Evolutionary conservation across 2,888 invertebrate genomes (phyloP).

Genomic region (Paralinhomoeus sp.): DNA sequence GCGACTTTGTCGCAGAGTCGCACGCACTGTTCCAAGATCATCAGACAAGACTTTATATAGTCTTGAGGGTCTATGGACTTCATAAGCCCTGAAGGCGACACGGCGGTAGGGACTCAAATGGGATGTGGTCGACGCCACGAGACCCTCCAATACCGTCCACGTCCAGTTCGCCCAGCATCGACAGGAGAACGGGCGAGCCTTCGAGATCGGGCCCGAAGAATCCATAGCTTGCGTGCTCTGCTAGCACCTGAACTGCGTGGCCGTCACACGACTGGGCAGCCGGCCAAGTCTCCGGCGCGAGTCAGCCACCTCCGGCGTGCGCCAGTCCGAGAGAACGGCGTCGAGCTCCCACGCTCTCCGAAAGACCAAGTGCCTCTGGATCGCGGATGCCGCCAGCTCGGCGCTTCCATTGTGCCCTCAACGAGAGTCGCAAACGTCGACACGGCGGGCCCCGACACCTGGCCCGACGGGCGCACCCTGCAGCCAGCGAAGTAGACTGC

Average conservation of each 20-base stretch:
- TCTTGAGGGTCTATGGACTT: constrained; percentile 21
- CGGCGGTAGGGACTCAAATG: neutral
- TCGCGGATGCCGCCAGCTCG: constrained; percentile 17
- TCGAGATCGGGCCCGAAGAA: constrained; percentile 19
- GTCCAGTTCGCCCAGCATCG: constrained; percentile 22
- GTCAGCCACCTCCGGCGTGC: constrained; percentile 18
- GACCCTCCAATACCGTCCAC: constrained; percentile 13
- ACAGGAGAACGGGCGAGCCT: constrained; percentile 23
- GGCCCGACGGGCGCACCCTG: constrained; percentile 2
- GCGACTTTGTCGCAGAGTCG: constrained; percentile 17
- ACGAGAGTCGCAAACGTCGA: neutral
- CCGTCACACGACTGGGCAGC: too few relatives aligned
- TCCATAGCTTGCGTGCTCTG: constrained; percentile 20
- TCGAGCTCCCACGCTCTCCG: constrained; percentile 22
- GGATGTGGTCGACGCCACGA: too few relatives aligned
- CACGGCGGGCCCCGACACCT: neutral
- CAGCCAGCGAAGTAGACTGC: constrained; percentile 12
- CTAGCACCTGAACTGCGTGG: too few relatives aligned
- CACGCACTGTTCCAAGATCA: constrained; percentile 22
- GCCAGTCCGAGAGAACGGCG: constrained; percentile 16
- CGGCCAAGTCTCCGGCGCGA: too few relatives aligned
- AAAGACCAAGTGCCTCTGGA: constrained; percentile 19
- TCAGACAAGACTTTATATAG: constrained; percentile 24
- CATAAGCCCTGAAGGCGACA: constrained; percentile 13
- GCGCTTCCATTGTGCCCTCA: constrained; percentile 11